Evolutionary conservation across 2,797 vertebrate species (phyloP).

Genomic region (Nothura maculosa): DNA sequence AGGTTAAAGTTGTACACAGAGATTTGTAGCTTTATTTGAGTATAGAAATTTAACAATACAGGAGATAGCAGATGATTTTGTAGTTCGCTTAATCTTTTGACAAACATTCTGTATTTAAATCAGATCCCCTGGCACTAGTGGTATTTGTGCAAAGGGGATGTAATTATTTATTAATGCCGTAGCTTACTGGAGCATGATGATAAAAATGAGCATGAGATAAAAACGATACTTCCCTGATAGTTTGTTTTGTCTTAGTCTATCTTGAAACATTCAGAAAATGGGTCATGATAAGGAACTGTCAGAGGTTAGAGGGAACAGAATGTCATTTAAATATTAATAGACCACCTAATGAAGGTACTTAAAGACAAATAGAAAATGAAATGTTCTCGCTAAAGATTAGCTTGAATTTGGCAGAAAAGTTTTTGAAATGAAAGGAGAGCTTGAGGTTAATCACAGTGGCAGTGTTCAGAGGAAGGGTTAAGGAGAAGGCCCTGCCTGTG

Average conservation of each 20-base stretch:
- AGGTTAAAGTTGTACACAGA: slow-evolving; percentile 3
- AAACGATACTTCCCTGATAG: background rate
- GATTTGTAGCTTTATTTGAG: background rate
- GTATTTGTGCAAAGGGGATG: background rate
- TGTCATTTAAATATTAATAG: slow-evolving; percentile 27
- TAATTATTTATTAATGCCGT: slow-evolving; percentile 60
- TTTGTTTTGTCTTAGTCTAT: slow-evolving; percentile 44
- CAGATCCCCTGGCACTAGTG: background rate
- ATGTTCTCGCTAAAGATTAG: background rate
- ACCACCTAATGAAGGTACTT: background rate
- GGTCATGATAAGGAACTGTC: background rate
- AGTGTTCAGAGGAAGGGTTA: background rate
- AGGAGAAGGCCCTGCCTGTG: background rate
- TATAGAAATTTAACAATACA: background rate
- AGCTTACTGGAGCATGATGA: slow-evolving; percentile 30
- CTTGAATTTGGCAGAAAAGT: background rate
- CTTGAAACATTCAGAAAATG: slow-evolving; percentile 27
- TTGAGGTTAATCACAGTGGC: background rate
- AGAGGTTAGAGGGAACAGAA: background rate
- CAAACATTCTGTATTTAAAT: slow-evolving; percentile 3
- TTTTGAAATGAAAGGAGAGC: background rate
- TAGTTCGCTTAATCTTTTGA: background rate
- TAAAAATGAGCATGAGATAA: background rate
- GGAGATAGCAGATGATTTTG: background rate
- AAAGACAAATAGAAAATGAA: background rate